A percentile compares a stretch with the other conserved stretches of the same genome.
phyloP scores from a whole-genome alignment of 2,888 invertebrate genomes.

The Sphaerophoria taeniata region DNA sequence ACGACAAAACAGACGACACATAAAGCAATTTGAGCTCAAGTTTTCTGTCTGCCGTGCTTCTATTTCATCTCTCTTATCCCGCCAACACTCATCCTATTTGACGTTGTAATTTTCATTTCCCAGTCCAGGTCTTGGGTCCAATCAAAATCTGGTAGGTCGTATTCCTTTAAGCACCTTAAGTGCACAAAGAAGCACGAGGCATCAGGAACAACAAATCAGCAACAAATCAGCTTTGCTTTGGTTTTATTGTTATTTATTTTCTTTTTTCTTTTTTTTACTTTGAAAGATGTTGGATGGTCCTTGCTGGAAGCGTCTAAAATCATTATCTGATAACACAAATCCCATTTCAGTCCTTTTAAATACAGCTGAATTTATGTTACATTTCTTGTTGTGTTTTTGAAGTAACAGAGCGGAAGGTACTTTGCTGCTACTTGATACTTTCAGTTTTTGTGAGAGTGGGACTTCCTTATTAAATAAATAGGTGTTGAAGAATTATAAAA shows the following conservation, averaged over 20 bases:
- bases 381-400: neutral
- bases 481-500: too few species aligned
- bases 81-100: neutral
- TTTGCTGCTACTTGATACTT: neutral
- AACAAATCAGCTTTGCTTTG: constrained; percentile 28
- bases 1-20: neutral
- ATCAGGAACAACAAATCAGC: neutral
- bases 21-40: constrained; percentile 1
- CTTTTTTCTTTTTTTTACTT: neutral
- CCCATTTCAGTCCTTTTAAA: constrained; percentile 46
- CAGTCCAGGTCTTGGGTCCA: neutral
- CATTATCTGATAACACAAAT: constrained; percentile 46
- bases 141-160: constrained; percentile 20
- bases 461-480: too few species aligned
- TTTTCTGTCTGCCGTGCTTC: neutral
- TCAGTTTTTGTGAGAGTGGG: neutral
- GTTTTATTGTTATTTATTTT: neutral
- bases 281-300: neutral
- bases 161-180: constrained; percentile 15
- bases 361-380: neutral
- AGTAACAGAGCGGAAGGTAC: neutral
- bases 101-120: neutral
- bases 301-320: constrained; percentile 40
- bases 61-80: neutral
- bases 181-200: neutral